phyloP scores from a whole-genome alignment of 2,888 invertebrate genomes.

The Scelioninae gen. 1 region DNA sequence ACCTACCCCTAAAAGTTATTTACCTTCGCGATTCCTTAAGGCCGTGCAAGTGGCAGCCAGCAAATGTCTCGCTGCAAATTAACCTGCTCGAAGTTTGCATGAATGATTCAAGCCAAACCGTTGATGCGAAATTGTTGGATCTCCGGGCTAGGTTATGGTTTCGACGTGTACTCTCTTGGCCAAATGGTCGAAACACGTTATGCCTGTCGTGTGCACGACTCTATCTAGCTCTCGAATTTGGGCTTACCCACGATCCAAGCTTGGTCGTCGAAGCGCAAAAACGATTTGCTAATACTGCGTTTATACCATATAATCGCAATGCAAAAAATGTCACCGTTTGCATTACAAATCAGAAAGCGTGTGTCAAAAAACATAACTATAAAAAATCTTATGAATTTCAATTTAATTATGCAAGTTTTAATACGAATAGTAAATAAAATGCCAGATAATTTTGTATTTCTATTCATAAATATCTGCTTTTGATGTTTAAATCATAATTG shows the following conservation, averaged over 20 bases:
- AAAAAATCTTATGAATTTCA: too few species aligned
- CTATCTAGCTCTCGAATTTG: constrained; percentile 70
- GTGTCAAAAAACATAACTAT: too few species aligned
- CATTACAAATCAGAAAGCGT: constrained; percentile 53
- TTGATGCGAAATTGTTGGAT: constrained; percentile 81
- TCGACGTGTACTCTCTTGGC: constrained; percentile 78
- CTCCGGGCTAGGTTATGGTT: constrained; percentile 80
- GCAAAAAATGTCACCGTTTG: constrained; percentile 63
- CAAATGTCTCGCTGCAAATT: constrained; percentile 70
- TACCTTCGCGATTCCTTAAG: constrained; percentile 67
- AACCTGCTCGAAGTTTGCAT: constrained; percentile 80
- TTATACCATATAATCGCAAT: constrained; percentile 54
- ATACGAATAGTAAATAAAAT: too few species aligned
- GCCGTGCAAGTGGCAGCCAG: constrained; percentile 67
- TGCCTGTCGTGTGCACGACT: constrained; percentile 71
- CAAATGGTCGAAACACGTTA: constrained; percentile 72
- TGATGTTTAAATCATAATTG: too few species aligned
- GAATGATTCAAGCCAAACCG: constrained; percentile 82
- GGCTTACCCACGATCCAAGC: constrained; percentile 65
- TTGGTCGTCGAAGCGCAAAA: constrained; percentile 69
- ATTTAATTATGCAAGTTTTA: too few species aligned
- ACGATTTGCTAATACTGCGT: constrained; percentile 47
- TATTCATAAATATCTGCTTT: too few species aligned
- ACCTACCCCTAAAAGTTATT: constrained; percentile 64
- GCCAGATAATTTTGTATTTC: too few species aligned